Percentiles rank a stretch among this genome's conserved stretches.
Conservation (phyloP, 2,888 invertebrate species). For the Dasysyrphus tricinctus region DNA sequence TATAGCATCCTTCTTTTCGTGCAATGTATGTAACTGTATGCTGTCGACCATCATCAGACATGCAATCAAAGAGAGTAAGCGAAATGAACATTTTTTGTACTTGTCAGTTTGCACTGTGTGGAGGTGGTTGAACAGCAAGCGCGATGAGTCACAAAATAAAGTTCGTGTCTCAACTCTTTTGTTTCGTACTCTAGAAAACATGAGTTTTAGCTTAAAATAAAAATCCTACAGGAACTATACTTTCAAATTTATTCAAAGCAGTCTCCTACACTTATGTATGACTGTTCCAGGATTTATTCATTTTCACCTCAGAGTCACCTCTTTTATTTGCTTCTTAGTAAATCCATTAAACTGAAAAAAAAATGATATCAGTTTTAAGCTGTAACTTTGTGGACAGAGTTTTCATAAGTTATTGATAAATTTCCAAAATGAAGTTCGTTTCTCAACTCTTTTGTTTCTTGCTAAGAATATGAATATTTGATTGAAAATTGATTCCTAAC, state of each 20-base stretch:
- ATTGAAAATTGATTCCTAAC: too few relatives aligned
- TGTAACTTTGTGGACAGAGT: too few relatives aligned
- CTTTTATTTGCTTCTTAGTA: background rate
- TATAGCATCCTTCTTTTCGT: conserved; percentile 60
- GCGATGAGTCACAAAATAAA: conserved; percentile 38
- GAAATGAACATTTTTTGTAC: conserved; percentile 44
- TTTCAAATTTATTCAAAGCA: background rate
- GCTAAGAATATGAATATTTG: background rate
- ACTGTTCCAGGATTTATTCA: background rate
- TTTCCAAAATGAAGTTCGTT: background rate
- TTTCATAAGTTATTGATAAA: background rate
- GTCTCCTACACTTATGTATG: background rate
- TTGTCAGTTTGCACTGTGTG: conserved; percentile 41
- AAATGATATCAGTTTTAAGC: too few relatives aligned
- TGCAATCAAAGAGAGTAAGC: conserved; percentile 64
- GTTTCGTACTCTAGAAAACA: conserved; percentile 7
- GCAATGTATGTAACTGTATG: conserved; percentile 59
- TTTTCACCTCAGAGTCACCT: background rate
- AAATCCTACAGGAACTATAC: background rate
- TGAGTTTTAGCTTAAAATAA: background rate
- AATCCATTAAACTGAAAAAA: background rate
- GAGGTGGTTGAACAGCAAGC: conserved; percentile 37
- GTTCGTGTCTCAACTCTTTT: conserved; percentile 35
- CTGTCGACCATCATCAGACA: conserved; percentile 51
- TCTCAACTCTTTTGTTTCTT: conserved; percentile 7